Percentiles rank a stretch among this genome's conserved stretches.
Evolutionary conservation across 2,888 invertebrate species (phyloP).

Genomic region (Amphimallon solstitiale): DNA sequence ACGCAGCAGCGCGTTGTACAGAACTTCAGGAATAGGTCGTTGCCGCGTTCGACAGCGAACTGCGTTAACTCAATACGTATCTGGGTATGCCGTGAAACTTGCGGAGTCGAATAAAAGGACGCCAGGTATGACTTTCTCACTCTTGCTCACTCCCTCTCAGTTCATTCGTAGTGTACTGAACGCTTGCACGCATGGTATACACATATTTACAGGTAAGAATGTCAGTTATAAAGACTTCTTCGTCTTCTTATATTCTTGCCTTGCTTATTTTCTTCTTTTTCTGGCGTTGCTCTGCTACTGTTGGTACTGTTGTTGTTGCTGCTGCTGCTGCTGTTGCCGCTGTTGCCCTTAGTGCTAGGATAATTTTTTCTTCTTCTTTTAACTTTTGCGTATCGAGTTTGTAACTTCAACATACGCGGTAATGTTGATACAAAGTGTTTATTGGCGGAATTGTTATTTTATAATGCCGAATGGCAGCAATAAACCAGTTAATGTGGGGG

Average conservation of each 20-base stretch:
- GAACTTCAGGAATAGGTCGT: neutral
- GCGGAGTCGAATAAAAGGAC: constrained; percentile 45
- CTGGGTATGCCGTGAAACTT: constrained; percentile 46
- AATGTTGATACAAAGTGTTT: too few species aligned
- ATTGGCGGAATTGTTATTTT: too few species aligned
- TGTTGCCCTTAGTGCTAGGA: too few species aligned
- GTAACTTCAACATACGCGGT: too few species aligned
- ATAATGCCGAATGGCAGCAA: too few species aligned
- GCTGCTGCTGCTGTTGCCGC: too few species aligned
- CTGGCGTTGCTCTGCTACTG: too few species aligned
- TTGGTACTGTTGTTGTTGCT: too few species aligned
- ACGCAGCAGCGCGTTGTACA: constrained; percentile 12
- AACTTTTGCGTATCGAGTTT: too few species aligned
- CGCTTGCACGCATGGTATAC: constrained; percentile 23
- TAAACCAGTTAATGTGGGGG: too few species aligned
- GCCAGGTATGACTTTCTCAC: constrained; percentile 39
- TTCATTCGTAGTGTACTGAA: neutral
- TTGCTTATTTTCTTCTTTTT: neutral
- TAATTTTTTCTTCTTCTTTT: too few species aligned
- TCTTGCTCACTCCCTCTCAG: constrained; percentile 30
- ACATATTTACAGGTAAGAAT: neutral
- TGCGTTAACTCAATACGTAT: constrained; percentile 47
- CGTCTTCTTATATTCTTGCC: constrained; percentile 1
- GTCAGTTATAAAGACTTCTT: neutral
- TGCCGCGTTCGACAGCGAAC: constrained; percentile 39